Evolutionary conservation across 2,113 vertebrate genomes (phyloP).

Genomic region (Chaetops frenatus): DNA sequence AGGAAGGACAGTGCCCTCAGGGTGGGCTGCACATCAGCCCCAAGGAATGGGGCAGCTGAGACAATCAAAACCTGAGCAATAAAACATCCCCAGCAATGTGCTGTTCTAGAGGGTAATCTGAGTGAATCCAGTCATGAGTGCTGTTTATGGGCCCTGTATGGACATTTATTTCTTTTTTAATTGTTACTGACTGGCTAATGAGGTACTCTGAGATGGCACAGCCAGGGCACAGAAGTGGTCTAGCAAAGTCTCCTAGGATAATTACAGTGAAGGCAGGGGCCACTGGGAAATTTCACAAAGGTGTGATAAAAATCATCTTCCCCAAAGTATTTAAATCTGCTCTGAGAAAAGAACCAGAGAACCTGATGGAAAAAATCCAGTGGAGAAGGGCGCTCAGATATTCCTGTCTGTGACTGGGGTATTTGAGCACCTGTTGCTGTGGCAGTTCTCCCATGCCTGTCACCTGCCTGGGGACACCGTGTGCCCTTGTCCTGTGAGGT

Average conservation of each 20-base stretch:
- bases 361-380: background rate
- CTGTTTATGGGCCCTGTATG: background rate
- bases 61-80: background rate
- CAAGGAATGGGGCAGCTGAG: background rate
- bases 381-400: fast-evolving
- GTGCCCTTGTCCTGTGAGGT: background rate
- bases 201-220: background rate
- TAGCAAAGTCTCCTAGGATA: background rate
- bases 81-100: background rate
- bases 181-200: background rate
- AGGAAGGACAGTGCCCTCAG: fast-evolving
- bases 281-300: background rate
- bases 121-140: background rate
- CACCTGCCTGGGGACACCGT: fast-evolving
- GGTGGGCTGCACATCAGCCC: background rate
- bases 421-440: background rate
- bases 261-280: background rate
- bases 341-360: background rate
- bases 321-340: background rate
- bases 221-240: background rate
- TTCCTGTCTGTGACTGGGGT: fast-evolving
- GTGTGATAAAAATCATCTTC: background rate
- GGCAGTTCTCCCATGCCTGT: background rate
- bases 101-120: background rate
- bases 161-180: background rate